A percentile compares a stretch with the other conserved stretches of the same genome.
Evolutionary conservation across 2,888 invertebrate species (phyloP).

Genomic region (Pollenia labialis): DNA sequence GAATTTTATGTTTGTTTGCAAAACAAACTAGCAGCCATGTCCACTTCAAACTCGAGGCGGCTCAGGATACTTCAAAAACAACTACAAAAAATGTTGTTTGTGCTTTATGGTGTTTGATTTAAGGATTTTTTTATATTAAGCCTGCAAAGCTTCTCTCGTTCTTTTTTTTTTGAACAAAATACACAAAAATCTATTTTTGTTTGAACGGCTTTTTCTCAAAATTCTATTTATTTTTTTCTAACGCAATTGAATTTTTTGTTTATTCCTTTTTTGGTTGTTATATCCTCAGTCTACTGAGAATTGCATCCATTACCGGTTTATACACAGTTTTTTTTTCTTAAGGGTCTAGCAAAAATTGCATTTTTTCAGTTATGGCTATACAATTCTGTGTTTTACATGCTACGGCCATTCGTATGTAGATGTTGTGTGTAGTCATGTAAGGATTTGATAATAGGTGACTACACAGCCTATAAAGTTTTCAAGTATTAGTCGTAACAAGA

Average conservation of each 20-base stretch:
- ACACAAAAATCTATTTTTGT: slow-evolving; percentile 46
- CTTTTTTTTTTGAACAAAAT: not conserved
- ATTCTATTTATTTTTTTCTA: not conserved
- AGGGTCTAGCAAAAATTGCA: not conserved
- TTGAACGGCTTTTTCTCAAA: not conserved
- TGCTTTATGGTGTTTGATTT: slow-evolving; percentile 58
- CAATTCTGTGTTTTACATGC: not conserved
- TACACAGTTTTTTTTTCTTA: slow-evolving; percentile 1
- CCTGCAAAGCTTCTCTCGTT: not conserved
- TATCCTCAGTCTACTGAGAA: slow-evolving; percentile 32
- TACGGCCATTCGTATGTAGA: not conserved
- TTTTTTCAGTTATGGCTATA: slow-evolving; percentile 9
- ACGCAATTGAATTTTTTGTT: not conserved
- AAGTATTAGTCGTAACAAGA: slow-evolving; percentile 64
- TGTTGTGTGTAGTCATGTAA: slow-evolving; percentile 20
- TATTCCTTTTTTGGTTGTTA: not conserved
- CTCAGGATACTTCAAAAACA: not conserved
- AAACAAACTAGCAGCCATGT: slow-evolving; percentile 44
- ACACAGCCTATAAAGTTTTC: slow-evolving; percentile 40
- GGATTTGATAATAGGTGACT: slow-evolving; percentile 39
- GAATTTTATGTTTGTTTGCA: slow-evolving; percentile 18
- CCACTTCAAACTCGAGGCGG: slow-evolving; percentile 17
- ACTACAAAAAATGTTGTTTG: not conserved
- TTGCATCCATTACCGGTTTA: slow-evolving; percentile 67
- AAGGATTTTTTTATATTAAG: slow-evolving; percentile 25